phyloP scores from a whole-genome alignment of 92 coral and sea anemone species.

The Heteractis magnifica region DNA sequence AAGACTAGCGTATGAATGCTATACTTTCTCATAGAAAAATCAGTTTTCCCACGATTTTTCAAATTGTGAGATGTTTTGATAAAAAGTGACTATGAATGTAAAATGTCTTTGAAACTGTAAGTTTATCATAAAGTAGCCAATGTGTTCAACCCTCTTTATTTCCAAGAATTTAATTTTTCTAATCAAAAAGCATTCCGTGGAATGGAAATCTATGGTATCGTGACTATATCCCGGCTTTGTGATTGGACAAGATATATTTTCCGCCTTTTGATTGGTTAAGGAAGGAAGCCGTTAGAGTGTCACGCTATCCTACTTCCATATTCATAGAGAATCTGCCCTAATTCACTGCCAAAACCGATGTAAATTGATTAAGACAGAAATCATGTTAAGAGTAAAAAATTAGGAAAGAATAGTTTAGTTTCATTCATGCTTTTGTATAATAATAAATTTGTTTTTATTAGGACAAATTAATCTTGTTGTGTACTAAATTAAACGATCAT shows the following conservation, averaged over 20 bases:
- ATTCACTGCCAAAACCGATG: background rate
- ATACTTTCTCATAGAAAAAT: background rate
- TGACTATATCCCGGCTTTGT: background rate
- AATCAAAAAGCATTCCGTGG: background rate
- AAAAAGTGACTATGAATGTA: background rate
- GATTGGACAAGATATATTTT: background rate
- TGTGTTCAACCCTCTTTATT: no score
- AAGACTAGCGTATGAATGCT: background rate
- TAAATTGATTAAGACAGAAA: background rate
- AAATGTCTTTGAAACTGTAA: no score
- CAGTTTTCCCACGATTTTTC: background rate
- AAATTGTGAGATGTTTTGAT: conserved; percentile 2
- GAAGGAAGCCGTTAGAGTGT: background rate
- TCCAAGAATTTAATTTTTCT: no score
- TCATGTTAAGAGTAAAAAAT: background rate
- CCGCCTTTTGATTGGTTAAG: background rate
- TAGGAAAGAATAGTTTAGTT: background rate
- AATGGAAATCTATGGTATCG: background rate
- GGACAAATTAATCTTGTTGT: background rate
- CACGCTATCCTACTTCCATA: background rate
- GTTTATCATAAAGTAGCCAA: no score
- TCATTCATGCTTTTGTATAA: conserved; percentile 4
- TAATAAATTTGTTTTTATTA: background rate
- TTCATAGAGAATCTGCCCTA: no score
- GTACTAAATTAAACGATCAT: no score